A percentile compares a stretch with the other conserved stretches of the same genome.
These are phyloP conservation scores for Drosophila pandora DNA, from an alignment of 1,140 invertebrate genomes.

Conservation along the genomic window DNA sequence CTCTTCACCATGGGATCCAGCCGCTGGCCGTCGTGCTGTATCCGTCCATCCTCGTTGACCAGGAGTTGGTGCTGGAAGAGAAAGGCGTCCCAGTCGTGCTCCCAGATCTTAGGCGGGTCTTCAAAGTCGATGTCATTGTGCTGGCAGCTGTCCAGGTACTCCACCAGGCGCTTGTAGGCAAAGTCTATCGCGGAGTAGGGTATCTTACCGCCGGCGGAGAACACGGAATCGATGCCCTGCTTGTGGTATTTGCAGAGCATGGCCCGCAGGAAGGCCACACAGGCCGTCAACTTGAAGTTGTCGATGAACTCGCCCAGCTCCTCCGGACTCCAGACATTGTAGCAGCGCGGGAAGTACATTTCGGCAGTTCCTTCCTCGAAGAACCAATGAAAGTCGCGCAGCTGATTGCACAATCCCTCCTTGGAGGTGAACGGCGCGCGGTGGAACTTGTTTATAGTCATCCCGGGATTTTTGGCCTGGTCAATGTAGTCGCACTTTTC, in stretches of 20 bases:
- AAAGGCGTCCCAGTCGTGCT: constrained; percentile 94
- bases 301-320: constrained; percentile 95
- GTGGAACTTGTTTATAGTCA: constrained; percentile 86
- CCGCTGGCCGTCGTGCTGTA: constrained; percentile 72
- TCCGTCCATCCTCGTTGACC: constrained; percentile 87
- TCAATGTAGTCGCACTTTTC: constrained; percentile 87
- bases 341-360: constrained; percentile 94
- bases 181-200: constrained; percentile 91
- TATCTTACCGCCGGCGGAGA: constrained; percentile 87
- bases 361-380: constrained; percentile 91
- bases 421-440: constrained; percentile 95
- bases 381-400: constrained; percentile 95
- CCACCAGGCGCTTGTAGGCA: constrained; percentile 90
- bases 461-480: constrained; percentile 80
- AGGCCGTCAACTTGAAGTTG: constrained; percentile 94
- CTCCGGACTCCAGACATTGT: constrained; percentile 93
- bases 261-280: constrained; percentile 92
- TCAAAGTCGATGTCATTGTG: constrained; percentile 94
- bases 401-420: constrained; percentile 92
- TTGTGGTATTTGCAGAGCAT: constrained; percentile 86
- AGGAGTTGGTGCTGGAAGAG: constrained; percentile 90
- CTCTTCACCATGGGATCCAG: constrained; percentile 82
- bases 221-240: constrained; percentile 85
- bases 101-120: constrained; percentile 88
- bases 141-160: constrained; percentile 89